phyloP scores from a whole-genome alignment of 1,140 invertebrate species.

The Coelopa frigida region DNA sequence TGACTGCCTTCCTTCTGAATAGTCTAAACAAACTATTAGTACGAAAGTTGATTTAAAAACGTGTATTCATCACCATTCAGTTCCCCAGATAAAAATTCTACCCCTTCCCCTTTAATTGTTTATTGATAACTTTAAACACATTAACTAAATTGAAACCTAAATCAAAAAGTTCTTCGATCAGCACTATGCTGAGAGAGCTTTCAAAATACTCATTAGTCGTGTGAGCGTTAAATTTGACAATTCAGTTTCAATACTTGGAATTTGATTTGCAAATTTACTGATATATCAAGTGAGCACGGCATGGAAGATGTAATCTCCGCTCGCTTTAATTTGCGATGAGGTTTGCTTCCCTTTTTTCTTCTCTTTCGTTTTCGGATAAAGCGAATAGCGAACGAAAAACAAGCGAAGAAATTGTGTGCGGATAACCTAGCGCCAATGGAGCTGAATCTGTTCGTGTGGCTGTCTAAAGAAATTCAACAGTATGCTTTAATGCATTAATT shows the following conservation, averaged over 20 bases:
- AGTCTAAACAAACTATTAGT: constrained; percentile 10
- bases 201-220: constrained; percentile 44
- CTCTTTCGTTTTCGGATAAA: constrained; percentile 12
- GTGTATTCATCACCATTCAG: neutral
- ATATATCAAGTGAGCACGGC: constrained; percentile 29
- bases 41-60: neutral
- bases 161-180: constrained; percentile 57
- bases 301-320: constrained; percentile 52
- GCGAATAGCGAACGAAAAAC: neutral
- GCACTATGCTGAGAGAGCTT: constrained; percentile 54
- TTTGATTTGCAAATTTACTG: constrained; percentile 5
- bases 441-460: too few species aligned
- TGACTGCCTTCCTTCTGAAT: constrained; percentile 46
- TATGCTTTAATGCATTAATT: too few species aligned
- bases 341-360: constrained; percentile 37
- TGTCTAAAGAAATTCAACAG: too few species aligned
- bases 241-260: neutral
- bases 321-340: constrained; percentile 47
- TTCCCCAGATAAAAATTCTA: neutral
- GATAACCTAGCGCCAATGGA: constrained; percentile 13
- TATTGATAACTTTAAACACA: constrained; percentile 1
- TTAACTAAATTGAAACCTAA: constrained; percentile 27
- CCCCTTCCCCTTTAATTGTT: neutral
- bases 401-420: constrained; percentile 17
- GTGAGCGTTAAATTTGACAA: constrained; percentile 25